Evolutionary conservation across 2,113 vertebrate species (phyloP), one percentile per base, ranked within the genome.

Genomic region (Scopus umbretta): DNA sequence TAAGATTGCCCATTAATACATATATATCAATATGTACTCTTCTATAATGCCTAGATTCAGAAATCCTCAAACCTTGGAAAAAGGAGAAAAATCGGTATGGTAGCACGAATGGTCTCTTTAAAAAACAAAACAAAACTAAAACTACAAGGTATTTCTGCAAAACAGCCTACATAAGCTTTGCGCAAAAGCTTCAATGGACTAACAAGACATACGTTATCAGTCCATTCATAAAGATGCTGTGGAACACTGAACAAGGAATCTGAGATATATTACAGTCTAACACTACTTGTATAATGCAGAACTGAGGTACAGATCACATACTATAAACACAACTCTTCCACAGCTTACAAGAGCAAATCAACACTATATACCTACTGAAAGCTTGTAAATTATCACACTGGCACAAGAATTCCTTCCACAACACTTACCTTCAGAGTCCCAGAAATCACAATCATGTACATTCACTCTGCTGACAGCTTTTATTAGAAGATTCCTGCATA

Each of bases 71-170:
- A 47, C 30, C 36, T 73, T 9, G 1, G 29, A 52, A 80, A 61
- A 88, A 56, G 25, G 26, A 45, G 16, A 50, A 55, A 55, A 79
- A 79, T 9, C 40, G 30, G 22, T 68, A 80, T 6, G 17, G 16
- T 47, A 68, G 17, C 2, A 2, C 21, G 25, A 62, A 43, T 0
- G 1, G 30, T 38, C 7, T 6, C 59, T 22, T 26, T 10, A 26
- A 49, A 13, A 59, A 50, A 30, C 23, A 45, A 58, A 56, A 30
- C 20, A 45, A 56, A 30, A 32, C 19, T 86, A 45, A 50, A 79
- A 25, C 1, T 1, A 58, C 13, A 30, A 13, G 50, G 13, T 63
- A 21, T 42, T 58, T 76, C 43, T 66, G 45, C n/a, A 55, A 71
- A 62, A 40, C 23, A 75, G 16, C 10, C 50, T 76, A 30, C 75